Conservation (phyloP, 1,140 invertebrate genomes). For the Meloidogyne hapla region DNA sequence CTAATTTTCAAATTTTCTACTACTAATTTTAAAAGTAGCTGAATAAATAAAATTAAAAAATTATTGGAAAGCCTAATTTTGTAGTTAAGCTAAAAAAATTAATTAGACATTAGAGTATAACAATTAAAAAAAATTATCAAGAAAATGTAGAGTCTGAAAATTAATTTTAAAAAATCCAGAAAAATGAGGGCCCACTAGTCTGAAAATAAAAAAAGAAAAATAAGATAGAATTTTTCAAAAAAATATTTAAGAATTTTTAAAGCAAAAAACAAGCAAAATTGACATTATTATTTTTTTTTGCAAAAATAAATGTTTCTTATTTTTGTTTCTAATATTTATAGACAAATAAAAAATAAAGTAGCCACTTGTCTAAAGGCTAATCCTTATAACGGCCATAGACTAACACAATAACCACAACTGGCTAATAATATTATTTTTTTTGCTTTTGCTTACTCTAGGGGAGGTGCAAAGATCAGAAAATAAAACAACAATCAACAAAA, state of each 20-base stretch:
- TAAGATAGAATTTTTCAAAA: no score
- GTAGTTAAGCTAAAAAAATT: not conserved
- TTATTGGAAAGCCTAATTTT: no score
- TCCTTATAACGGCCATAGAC: constrained; percentile 3
- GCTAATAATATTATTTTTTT: not conserved
- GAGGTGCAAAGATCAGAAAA: constrained; percentile 11
- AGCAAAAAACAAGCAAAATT: not conserved
- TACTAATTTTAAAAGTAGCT: not conserved
- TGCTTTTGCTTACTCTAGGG: not conserved
- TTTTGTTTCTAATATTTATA: not conserved
- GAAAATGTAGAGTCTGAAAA: not conserved
- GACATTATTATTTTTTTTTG: not conserved
- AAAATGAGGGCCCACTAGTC: no score
- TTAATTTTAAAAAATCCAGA: no score
- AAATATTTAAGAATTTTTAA: no score
- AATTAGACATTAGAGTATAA: not conserved
- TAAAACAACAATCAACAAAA: constrained; percentile 9
- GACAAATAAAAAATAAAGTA: not conserved
- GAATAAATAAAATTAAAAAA: not conserved
- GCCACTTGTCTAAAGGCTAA: not conserved
- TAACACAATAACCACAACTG: not conserved
- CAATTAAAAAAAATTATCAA: not conserved
- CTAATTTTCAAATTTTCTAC: not conserved
- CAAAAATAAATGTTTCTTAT: not conserved
- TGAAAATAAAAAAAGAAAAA: no score